A percentile compares a stretch with the other conserved stretches of the same genome.
Conservation (phyloP, 1,140 invertebrate genomes). For the Drosophila elegans region DNA sequence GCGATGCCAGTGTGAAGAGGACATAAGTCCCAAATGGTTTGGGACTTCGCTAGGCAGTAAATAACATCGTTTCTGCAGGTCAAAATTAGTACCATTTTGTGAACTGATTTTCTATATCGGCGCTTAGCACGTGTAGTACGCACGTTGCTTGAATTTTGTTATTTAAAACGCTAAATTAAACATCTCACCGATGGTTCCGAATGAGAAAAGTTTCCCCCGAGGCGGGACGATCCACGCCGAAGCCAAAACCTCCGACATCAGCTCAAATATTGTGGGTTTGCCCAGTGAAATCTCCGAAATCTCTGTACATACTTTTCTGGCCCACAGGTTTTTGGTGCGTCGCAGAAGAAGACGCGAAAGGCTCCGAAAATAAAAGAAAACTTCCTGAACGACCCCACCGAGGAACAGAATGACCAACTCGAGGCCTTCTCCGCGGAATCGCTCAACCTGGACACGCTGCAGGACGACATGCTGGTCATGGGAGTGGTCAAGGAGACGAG, state of each 20-base stretch:
- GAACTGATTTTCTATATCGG: neutral
- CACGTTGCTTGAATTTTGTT: slow-evolving; percentile 52
- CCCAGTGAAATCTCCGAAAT: fast-evolving
- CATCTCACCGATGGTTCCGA: slow-evolving; percentile 38
- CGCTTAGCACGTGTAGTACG: slow-evolving; percentile 50
- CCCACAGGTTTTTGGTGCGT: slow-evolving; percentile 75
- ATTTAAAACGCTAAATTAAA: slow-evolving; percentile 39
- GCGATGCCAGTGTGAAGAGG: neutral
- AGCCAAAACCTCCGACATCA: slow-evolving; percentile 24
- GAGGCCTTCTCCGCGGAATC: slow-evolving; percentile 75
- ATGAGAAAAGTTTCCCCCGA: slow-evolving; percentile 81
- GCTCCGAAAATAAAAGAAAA: slow-evolving; percentile 54
- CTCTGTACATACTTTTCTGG: neutral
- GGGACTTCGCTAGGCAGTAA: neutral
- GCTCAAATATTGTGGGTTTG: slow-evolving; percentile 70
- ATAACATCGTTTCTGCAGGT: neutral
- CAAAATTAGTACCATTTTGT: neutral
- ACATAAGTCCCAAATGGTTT: neutral
- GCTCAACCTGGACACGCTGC: slow-evolving; percentile 71
- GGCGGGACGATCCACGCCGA: slow-evolving; percentile 63
- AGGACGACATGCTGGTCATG: slow-evolving; percentile 81
- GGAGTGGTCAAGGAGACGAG: slow-evolving; percentile 68
- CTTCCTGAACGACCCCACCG: slow-evolving; percentile 5
- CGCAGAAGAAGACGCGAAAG: slow-evolving; percentile 74
- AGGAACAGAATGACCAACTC: slow-evolving; percentile 48